Evolutionary conservation across 2,888 invertebrate species (phyloP), one percentile per base, ranked within the genome.

Genomic region (Cephus rjabovi): DNA sequence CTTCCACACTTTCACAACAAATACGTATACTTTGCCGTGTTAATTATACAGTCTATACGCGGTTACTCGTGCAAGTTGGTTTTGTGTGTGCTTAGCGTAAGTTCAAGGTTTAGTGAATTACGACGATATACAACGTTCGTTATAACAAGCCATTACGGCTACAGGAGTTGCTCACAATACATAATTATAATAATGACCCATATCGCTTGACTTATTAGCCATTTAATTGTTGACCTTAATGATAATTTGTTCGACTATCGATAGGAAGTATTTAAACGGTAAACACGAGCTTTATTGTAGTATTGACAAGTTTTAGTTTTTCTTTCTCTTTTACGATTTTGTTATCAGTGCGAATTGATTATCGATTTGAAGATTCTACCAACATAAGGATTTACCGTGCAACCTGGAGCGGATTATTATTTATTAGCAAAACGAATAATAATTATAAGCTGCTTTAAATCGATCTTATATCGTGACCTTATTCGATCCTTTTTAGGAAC

Each of bases 401-500:
- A 79, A 81, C 80, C 78, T 79, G 82, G 79, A 81, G 37, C 78
- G 77, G 82, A 85, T 81, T 83, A 80, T 78, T 83, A 82, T 79
- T 81, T 81, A 83, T 82, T 84, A 80, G 80, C 80, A 77, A 82
- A 79, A 80, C 80, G 80, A 71, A 81, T 78, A 79, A 82, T 86
- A 86, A 86, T 86, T 86, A 84, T 81, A 79, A 83, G 80, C 77
- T 75, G 82, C 77, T 81, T 83, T 79, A 82, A 79, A 82, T 82
- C 15, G 40, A 6, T 15, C 6, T 0, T 0, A 23, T 6, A 23
- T 56, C 23, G 40, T 9, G 23, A 56, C 2, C 9, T 23, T 56
- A 23, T 9, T 56, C 2, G 23, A 56, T 56, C 40, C 0, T 56
- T 2, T 1, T 56, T 56, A 9, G 15, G 40, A 56, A 56, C 40